A percentile compares a stretch with the other conserved stretches of the same genome.
phyloP scores from a whole-genome alignment of 1,140 invertebrate species.

The Marisa cornuarietis region DNA sequence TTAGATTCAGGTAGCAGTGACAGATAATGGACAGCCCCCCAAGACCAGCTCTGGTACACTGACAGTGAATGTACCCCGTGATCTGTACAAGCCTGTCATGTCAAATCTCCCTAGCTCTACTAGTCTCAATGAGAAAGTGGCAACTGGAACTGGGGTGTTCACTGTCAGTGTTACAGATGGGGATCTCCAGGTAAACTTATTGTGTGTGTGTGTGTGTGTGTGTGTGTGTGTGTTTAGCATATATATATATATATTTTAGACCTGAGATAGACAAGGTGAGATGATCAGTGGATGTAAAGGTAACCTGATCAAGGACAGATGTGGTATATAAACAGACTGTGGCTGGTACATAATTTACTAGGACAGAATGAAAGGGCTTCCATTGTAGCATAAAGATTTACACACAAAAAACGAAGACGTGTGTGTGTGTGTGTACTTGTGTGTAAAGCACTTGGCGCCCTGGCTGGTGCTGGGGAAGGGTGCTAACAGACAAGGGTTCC shows the following conservation, averaged over 20 bases:
- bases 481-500: too few relatives aligned
- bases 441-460: neutral
- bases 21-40: slow-evolving; percentile 47
- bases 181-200: slow-evolving; percentile 27
- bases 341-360: too few relatives aligned
- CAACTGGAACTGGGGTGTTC: slow-evolving; percentile 21
- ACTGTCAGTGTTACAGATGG: slow-evolving; percentile 35
- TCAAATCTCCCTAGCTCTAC: slow-evolving; percentile 37
- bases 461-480: too few relatives aligned
- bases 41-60: slow-evolving; percentile 34
- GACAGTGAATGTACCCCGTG: slow-evolving; percentile 43
- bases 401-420: neutral
- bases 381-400: too few relatives aligned
- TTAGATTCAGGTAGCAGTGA: slow-evolving; percentile 41
- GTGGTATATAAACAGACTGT: too few relatives aligned
- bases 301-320: too few relatives aligned
- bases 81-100: slow-evolving; percentile 31
- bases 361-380: too few relatives aligned
- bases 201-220: too few relatives aligned
- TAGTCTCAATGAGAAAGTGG: slow-evolving; percentile 32
- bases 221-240: too few relatives aligned
- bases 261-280: too few relatives aligned
- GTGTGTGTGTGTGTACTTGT: neutral
- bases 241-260: too few relatives aligned
- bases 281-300: too few relatives aligned